A percentile compares a stretch with the other conserved stretches of the same genome.
Conservation (phyloP, 2,113 vertebrate genomes). For the Erpornis zantholeuca region DNA sequence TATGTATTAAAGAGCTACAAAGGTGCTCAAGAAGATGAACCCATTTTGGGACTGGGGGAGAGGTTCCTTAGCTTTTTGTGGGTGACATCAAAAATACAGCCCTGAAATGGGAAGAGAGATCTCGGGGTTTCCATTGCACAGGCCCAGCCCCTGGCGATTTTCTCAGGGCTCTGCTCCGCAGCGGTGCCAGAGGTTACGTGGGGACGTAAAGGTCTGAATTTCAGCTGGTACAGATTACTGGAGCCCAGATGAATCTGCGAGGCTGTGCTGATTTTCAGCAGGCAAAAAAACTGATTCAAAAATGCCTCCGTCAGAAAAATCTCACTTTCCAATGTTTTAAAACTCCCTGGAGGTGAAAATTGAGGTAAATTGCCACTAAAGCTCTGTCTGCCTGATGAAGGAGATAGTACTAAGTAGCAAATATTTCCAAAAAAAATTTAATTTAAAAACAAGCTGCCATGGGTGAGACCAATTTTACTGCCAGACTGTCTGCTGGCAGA, state of each 20-base stretch:
- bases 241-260: not conserved
- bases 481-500: constrained; percentile 54
- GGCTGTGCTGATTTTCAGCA: not conserved
- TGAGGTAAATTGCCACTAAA: not conserved
- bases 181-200: fast-evolving
- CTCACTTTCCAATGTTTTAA: not conserved
- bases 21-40: not conserved
- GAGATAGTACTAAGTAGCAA: constrained; percentile 16
- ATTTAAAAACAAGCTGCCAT: constrained; percentile 28
- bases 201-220: not conserved
- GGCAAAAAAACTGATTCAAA: not conserved
- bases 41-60: not conserved
- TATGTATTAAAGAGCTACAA: not conserved
- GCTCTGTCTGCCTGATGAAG: not conserved
- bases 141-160: not conserved
- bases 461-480: constrained; percentile 32
- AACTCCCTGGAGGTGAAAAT: constrained; percentile 1
- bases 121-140: not conserved
- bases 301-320: not conserved
- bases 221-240: not conserved
- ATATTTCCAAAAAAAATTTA: not conserved
- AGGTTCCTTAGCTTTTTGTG: not conserved
- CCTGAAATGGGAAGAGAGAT: not conserved
- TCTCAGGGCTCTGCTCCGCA: not conserved
- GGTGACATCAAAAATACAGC: not conserved